Conservation (phyloP, 2,888 invertebrate genomes). For the Punctoribates punctum region DNA sequence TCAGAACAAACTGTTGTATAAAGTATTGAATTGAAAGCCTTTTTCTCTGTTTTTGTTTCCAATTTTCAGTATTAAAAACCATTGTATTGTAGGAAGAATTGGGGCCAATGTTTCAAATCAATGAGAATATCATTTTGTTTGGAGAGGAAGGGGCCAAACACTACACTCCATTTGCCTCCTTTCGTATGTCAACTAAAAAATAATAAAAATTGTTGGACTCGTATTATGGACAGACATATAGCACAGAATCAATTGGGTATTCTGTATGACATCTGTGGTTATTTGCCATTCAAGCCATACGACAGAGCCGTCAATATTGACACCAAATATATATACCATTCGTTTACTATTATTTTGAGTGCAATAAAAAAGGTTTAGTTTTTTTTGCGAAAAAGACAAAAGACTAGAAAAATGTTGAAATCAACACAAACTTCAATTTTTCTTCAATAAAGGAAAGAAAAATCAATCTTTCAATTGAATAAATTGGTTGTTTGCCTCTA, state of each 20-base stretch:
- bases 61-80: background rate
- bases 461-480: background rate
- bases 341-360: background rate
- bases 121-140: background rate
- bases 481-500: background rate
- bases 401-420: too few species aligned
- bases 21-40: background rate
- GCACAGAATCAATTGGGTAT: background rate
- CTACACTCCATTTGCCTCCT: background rate
- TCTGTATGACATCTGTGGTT: conserved; percentile 20
- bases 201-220: background rate
- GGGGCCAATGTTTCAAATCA: background rate
- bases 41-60: conserved; percentile 3
- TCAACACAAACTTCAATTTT: background rate
- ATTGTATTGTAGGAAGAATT: background rate
- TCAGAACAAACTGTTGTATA: background rate
- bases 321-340: background rate
- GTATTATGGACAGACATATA: background rate
- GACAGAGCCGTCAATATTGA: background rate
- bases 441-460: background rate
- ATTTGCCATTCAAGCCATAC: conserved; percentile 12
- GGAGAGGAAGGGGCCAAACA: background rate
- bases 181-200: conserved; percentile 11
- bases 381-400: too few species aligned
- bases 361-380: conserved; percentile 6